Evolutionary conservation across 1,140 invertebrate genomes (phyloP), one percentile per base, ranked within the genome.

Genomic region (Paraescarpia echinospica): DNA sequence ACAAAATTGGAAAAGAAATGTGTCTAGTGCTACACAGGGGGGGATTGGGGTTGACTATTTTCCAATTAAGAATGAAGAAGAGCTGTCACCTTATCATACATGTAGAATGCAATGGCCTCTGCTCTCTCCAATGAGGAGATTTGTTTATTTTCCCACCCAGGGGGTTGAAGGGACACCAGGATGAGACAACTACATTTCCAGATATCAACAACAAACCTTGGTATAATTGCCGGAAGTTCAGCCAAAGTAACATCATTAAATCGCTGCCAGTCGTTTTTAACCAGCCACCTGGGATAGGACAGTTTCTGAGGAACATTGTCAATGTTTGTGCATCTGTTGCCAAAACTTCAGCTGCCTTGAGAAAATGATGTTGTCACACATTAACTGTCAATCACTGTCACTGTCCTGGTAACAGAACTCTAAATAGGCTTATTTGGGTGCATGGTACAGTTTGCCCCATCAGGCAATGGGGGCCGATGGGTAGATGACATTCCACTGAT

Each of bases 281-380:
- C 12, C 59, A 6, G 0, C 59, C 14, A 77, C 59, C 9, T 14
- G 59, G 4, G 59, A 12, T 77, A 22, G 18, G 27, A 77, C 18
- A 77, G 59, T 77, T 77, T 77, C 59, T 77, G 59, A 77, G 59
- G 59, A 77, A 77, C 59, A 77, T 77, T 77, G 59, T 77, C 59
- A 77, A 27, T 77, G 59, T 77, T 77, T 77, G 59, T 77, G 59
- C 59, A 77, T 77, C 59, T 77, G 59, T 27, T 31, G 59, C 22
- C 2, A 31, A 18, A 31, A 2, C 2, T 77, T 77, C 59, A 77
- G 59, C 4, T 77, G 59, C 27, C 59, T 77, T 77, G 59, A 77
- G 59, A 77, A 77, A 77, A 77, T 77, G 9, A 77, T 77, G 59
- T 77, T 77, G 59, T 77, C 59, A 77, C 59, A 12, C 59, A 27